phyloP scores from a whole-genome alignment of 2,113 vertebrate species.

The Paracyprichromis sp. region DNA sequence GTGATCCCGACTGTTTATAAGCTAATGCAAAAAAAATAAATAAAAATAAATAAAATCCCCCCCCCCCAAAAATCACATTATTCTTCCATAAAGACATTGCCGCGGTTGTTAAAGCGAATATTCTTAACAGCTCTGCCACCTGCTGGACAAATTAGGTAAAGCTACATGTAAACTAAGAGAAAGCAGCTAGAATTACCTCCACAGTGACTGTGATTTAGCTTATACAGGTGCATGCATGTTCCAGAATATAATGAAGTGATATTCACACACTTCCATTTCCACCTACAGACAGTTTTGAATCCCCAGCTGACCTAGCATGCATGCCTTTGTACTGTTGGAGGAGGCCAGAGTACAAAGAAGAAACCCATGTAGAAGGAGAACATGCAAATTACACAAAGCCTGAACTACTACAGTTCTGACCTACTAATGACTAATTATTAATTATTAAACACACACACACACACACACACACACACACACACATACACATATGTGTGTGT shows the following conservation, averaged over 20 bases:
- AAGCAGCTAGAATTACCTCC: neutral
- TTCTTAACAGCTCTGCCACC: neutral
- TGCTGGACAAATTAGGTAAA: neutral
- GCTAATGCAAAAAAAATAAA: neutral
- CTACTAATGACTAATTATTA: neutral
- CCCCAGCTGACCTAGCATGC: neutral
- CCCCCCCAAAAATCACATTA: fast-evolving
- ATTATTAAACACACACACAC: neutral
- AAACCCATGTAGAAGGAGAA: neutral
- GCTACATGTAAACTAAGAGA: no score
- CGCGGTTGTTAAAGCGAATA: neutral
- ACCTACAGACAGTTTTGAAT: neutral
- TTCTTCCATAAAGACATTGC: neutral
- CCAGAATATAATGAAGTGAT: neutral
- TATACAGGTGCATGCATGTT: neutral
- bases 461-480: neutral
- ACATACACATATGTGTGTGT: neutral
- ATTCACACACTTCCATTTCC: neutral
- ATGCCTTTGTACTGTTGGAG: neutral
- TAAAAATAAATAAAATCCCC: no score
- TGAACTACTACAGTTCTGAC: neutral
- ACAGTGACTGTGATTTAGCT: neutral
- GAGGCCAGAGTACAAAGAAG: neutral
- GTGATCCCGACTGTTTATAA: neutral
- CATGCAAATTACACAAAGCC: neutral